Evolutionary conservation across 2,797 vertebrate genomes (phyloP).

Genomic region (Threskiornis aethiopicus): DNA sequence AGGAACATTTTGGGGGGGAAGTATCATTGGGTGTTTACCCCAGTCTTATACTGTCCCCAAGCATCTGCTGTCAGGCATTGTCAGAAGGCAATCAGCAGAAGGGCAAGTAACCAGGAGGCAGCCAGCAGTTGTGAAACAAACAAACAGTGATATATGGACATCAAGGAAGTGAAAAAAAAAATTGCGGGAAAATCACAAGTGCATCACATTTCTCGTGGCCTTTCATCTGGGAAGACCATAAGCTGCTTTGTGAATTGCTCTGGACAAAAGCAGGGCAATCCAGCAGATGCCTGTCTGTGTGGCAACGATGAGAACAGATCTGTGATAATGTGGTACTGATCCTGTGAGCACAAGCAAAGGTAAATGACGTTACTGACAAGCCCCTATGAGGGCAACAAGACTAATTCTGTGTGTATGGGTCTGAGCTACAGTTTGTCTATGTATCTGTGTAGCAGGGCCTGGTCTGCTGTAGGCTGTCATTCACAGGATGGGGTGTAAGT

Average conservation of each 20-base stretch:
- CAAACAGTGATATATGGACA: not conserved
- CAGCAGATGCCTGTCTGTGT: not conserved
- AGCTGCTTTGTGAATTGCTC: not conserved
- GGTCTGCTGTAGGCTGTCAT: no score
- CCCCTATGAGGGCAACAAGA: not conserved
- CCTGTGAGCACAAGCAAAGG: not conserved
- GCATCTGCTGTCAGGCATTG: not conserved
- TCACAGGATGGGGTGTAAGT: no score
- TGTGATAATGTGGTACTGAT: not conserved
- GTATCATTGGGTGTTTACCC: not conserved
- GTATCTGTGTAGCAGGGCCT: no score
- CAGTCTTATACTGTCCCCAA: not conserved
- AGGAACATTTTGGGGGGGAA: not conserved
- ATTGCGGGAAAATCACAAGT: not conserved
- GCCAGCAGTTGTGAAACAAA: not conserved
- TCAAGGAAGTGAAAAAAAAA: not conserved
- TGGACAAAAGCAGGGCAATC: not conserved
- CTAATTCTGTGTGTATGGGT: not conserved
- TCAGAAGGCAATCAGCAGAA: not conserved
- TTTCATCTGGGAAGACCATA: not conserved
- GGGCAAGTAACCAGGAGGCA: not conserved
- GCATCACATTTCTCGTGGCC: not conserved
- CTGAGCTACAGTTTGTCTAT: not conserved
- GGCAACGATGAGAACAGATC: not conserved
- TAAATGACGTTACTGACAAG: not conserved